Conservation (phyloP, 2,797 vertebrate genomes). For the Girardinus metallicus region DNA sequence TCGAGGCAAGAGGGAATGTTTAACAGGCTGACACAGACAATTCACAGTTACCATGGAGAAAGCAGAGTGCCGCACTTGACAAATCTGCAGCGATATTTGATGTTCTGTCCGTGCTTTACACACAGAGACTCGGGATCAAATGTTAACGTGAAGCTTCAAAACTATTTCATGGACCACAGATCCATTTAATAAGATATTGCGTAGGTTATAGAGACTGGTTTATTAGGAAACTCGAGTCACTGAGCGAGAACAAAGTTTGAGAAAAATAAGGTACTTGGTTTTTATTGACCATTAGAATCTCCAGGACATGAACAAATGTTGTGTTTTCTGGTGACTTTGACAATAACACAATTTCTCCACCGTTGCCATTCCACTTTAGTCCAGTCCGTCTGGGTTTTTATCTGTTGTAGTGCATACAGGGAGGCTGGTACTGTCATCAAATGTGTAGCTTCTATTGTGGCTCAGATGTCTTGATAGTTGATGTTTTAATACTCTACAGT, state of each 20-base stretch:
- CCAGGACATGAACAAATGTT: neutral
- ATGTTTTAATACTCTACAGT: neutral
- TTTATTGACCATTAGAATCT: neutral
- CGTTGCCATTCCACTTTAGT: neutral
- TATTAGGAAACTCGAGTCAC: neutral
- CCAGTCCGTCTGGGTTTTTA: neutral
- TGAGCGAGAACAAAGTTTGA: neutral
- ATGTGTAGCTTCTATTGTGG: neutral
- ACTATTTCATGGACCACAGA: neutral
- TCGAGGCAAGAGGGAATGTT: constrained; percentile 43
- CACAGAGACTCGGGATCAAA: constrained; percentile 5
- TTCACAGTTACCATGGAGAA: constrained; percentile 52
- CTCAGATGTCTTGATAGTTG: neutral
- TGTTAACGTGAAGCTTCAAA: constrained; percentile 4
- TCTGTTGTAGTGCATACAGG: neutral
- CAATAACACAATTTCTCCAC: neutral
- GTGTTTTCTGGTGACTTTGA: neutral
- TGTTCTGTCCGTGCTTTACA: constrained; percentile 3
- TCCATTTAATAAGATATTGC: neutral
- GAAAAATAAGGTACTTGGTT: neutral
- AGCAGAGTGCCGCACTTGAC: constrained; percentile 12
- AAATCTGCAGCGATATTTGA: constrained; percentile 18
- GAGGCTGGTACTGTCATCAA: neutral
- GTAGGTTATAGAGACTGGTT: neutral
- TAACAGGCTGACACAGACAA: constrained; percentile 43